Evolutionary conservation across 1,140 invertebrate genomes (phyloP), one percentile per base, ranked within the genome.

Genomic region (Drosophila triauraria): DNA sequence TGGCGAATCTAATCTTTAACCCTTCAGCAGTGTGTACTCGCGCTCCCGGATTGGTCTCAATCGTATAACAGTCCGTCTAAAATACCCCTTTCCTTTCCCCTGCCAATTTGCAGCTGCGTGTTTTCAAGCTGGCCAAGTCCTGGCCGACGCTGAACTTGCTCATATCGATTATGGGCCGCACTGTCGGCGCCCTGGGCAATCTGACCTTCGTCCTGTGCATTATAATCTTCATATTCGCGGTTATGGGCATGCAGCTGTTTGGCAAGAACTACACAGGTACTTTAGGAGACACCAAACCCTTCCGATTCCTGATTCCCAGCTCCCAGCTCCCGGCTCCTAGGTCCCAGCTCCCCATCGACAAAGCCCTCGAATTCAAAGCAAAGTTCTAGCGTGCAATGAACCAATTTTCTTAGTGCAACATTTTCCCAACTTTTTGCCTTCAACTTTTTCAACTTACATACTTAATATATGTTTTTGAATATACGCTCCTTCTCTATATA

Each of bases 201-300:
- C 95, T 99, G 93, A 99, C 98, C 79, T 98, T 99, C 94, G 98
- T 99, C 82, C 95, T 99, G 93, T 98, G 96, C 93, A 99, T 99
- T 94, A 99, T 99, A 93, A 98, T 99, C 94, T 99, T 99, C 95
- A 99, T 99, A 93, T 99, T 99, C 93, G 98, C 98, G 93, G 98
- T 99, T 80, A 99, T 99, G 98, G 98, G 98, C 78, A 99, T 99
- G 97, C 98, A 99, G 94, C 95, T 99, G 78, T 99, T 99, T 94
- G 98, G 97, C 81, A 97, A 97, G 93, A 97, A 98, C 93, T 99
- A 99, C 93, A 95, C 95, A 94, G 96, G 96, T 97, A 92, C 81
- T 91, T 81, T 70, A 27, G 70, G 62, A 77, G 48, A 47, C 51
- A 38, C 51, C 51, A 23, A 8, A 13, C 12, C 46, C 17, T 0